Conservation (phyloP, 2,797 vertebrate species). For the Acanthopagrus latus region DNA sequence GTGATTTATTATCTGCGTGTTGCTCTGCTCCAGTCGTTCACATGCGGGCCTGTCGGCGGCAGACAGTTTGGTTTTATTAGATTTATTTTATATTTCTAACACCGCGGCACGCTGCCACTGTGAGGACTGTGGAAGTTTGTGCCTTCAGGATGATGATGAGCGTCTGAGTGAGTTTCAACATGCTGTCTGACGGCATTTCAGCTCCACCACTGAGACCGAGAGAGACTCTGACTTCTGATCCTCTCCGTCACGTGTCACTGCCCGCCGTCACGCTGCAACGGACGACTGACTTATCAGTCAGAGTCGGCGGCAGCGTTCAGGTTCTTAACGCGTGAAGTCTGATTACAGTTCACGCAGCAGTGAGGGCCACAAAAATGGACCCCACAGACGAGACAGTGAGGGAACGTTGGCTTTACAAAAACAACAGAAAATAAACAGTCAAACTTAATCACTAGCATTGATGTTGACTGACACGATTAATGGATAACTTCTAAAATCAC, state of each 20-base stretch:
- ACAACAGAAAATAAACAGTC: no score
- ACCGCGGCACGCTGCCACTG: neutral
- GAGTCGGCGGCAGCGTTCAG: neutral
- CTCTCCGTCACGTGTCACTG: no score
- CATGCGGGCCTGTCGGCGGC: neutral
- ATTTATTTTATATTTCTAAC: neutral
- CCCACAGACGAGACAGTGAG: no score
- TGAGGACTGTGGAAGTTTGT: neutral
- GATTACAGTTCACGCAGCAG: no score
- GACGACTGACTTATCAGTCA: neutral
- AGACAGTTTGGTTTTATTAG: neutral
- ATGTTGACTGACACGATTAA: no score
- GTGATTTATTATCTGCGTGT: neutral
- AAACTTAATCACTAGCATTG: no score
- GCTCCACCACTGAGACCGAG: no score
- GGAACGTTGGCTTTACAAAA: no score
- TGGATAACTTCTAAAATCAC: no score
- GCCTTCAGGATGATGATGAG: neutral
- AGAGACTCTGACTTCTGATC: no score
- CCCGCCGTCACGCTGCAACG: neutral
- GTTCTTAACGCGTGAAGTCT: neutral
- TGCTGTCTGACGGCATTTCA: neutral
- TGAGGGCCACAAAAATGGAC: no score
- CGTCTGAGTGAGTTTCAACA: neutral
- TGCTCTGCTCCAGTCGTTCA: neutral